Percentiles rank a stretch among this genome's conserved stretches.
phyloP scores from a whole-genome alignment of 2,113 vertebrate genomes.

The Ammodytes dubius region DNA sequence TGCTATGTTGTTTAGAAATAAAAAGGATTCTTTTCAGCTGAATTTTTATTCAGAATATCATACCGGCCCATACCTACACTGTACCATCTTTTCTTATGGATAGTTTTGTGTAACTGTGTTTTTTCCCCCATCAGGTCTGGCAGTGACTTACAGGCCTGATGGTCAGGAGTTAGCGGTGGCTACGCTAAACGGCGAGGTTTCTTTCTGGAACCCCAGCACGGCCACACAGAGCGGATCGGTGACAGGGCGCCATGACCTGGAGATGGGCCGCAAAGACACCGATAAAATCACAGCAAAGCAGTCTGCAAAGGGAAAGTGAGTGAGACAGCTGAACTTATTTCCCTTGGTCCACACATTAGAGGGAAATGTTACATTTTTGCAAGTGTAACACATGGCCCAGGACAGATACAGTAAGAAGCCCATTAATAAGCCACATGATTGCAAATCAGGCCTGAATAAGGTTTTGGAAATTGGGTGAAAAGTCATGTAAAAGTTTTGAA shows the following conservation, averaged over 20 bases:
- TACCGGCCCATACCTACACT: not conserved
- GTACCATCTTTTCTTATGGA: not conserved
- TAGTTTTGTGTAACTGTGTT: not conserved
- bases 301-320: conserved; percentile 94
- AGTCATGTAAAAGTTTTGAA: too few relatives aligned
- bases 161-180: conserved; percentile 93
- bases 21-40: not conserved
- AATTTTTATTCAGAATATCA: not conserved
- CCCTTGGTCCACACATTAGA: not conserved
- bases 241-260: conserved; percentile 91
- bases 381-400: too few relatives aligned
- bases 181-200: conserved; percentile 92
- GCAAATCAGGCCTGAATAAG: too few relatives aligned
- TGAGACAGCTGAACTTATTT: not conserved
- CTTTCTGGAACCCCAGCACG: conserved; percentile 92
- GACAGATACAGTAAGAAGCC: too few relatives aligned
- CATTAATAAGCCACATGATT: too few relatives aligned
- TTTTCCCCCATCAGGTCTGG: conserved; percentile 82
- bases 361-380: too few relatives aligned
- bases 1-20: too few relatives aligned
- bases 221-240: conserved; percentile 90
- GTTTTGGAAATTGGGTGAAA: too few relatives aligned
- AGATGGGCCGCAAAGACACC: conserved; percentile 92
- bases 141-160: conserved; percentile 91
- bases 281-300: conserved; percentile 97